A percentile compares a stretch with the other conserved stretches of the same genome.
These are phyloP conservation scores for Aurelia sp. DNA, from an alignment of 30 jellyfish, hydroid and myxozoan genomes.

Conservation along the genomic window DNA sequence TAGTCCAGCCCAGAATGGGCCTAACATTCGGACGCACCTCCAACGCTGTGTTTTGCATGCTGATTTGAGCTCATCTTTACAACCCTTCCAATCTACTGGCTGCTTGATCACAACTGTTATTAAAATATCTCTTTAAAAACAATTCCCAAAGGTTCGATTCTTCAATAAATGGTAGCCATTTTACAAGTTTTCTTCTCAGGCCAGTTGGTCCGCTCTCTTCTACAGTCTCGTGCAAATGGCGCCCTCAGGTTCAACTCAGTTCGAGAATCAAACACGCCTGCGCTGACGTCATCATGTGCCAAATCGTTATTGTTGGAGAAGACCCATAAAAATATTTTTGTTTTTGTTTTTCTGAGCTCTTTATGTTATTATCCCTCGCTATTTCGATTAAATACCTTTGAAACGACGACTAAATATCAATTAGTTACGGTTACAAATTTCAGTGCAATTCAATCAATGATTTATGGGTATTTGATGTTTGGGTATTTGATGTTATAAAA, in stretches of 20 bases:
- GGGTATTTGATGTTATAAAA: too few relatives aligned
- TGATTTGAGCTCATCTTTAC: slow-evolving; percentile 50
- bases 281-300: slow-evolving; percentile 48
- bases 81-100: background rate
- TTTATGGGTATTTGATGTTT: too few relatives aligned
- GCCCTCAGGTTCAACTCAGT: slow-evolving; percentile 53
- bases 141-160: background rate
- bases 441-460: too few relatives aligned
- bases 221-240: slow-evolving; percentile 55
- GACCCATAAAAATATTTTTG: background rate
- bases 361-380: too few relatives aligned
- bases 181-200: background rate
- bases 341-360: too few relatives aligned
- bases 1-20: slow-evolving; percentile 2
- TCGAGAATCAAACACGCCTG: slow-evolving; percentile 70
- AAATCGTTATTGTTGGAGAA: background rate
- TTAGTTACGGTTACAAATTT: too few relatives aligned
- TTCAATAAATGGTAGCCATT: background rate
- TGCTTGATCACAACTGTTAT: background rate
- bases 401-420: too few relatives aligned
- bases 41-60: slow-evolving; percentile 59
- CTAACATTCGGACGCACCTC: slow-evolving; percentile 46
- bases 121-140: background rate
- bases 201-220: background rate
- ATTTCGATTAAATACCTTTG: too few relatives aligned